Evolutionary conservation across 2,888 invertebrate genomes (phyloP), one percentile per base, ranked within the genome.

Genomic region (Choristoneura rosaceana): DNA sequence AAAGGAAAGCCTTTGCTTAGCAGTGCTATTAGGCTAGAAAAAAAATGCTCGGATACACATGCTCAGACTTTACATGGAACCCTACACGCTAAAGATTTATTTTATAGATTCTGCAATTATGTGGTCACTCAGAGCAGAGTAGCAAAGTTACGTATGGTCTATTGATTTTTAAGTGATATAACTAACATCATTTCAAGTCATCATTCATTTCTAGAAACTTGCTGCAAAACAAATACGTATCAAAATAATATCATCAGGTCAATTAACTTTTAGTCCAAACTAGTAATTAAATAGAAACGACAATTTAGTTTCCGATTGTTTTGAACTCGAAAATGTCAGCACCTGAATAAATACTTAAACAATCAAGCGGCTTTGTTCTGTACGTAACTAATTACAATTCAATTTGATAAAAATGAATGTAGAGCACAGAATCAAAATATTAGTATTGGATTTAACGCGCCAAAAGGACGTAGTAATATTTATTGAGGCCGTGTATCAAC

Each of bases 281-380:
- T 47, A 14, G 1, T n/a, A 7, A 47, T 4, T 8, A 52, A 52
- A 17, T 15, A 52, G 9, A n/a, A 12, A 8, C 1, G 17, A 17
- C 52, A 17, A 52, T 17, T 55, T 12, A 12, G 12, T 12, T 12
- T 25, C 5, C 4, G 10, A 25, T 12, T 25, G 55, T 25, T 55
- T 55, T 25, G 12, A 55, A 55, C 55, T 17, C 55, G 15, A 12
- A 52, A 52, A 52, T 17, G 52, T 52, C 52, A 52, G 55, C 55
- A 25, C 25, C 12, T 55, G 55, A 55, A 55, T 55, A 17, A 55
- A 55, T 55, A 55, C 3, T 25, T 2, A 55, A 55, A 25, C 12
- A 55, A 4, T 12, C 55, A 3, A 17, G 3, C 12, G 3, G 25
- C 12, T 25, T 10, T 55, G 17, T 55, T 25, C 25, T 1, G 4